A percentile compares a stretch with the other conserved stretches of the same genome.
Evolutionary conservation across 1,140 invertebrate genomes (phyloP).

Genomic region (Drosophila carrolli): DNA sequence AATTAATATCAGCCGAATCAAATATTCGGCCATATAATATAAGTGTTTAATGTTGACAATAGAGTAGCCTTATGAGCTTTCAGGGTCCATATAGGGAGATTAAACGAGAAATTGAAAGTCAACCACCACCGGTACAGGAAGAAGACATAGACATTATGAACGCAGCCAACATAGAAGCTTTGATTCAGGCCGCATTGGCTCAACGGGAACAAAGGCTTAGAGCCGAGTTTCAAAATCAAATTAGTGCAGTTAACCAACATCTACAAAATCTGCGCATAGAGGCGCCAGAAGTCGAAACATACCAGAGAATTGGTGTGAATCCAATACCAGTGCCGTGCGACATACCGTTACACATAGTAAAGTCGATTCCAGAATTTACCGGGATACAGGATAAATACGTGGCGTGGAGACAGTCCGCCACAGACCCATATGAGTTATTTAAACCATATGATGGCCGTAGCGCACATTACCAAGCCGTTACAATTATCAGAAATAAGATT

Average conservation of each 20-base stretch:
- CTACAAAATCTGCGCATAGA: background rate
- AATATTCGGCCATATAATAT: background rate
- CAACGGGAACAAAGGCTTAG: background rate
- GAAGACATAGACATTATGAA: background rate
- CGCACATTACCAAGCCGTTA: no score
- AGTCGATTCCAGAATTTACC: background rate
- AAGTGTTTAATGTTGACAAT: background rate
- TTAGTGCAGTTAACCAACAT: background rate
- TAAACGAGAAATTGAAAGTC: background rate
- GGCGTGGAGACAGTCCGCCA: no score
- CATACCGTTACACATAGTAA: background rate
- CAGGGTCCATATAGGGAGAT: background rate
- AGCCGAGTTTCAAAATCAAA: background rate
- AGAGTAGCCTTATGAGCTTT: conserved; percentile 1
- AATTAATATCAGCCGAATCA: background rate
- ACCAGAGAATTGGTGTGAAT: background rate
- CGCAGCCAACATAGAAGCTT: background rate
- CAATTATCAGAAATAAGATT: no score
- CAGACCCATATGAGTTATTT: no score
- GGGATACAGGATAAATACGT: background rate
- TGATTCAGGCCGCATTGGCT: background rate
- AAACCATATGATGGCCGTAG: no score
- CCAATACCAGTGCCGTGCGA: background rate
- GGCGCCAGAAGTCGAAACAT: background rate
- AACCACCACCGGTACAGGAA: background rate